Conservation (phyloP, 2,888 invertebrate genomes). For the Hemistola chrysoprasaria region DNA sequence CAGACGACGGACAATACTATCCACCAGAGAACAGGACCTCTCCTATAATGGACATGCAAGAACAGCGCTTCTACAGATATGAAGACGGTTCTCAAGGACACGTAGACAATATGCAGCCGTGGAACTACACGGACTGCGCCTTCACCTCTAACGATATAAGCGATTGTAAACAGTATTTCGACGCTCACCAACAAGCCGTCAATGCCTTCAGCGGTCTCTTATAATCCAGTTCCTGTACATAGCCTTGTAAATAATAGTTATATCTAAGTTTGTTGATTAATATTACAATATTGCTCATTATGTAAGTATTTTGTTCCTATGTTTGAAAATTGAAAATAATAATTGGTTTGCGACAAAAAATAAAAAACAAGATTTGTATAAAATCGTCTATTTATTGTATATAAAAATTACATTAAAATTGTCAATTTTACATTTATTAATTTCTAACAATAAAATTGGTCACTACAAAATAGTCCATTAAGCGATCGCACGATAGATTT, state of each 20-base stretch:
- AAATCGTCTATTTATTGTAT: slow-evolving; percentile 82
- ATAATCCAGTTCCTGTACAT: slow-evolving; percentile 54
- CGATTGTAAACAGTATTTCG: slow-evolving; percentile 65
- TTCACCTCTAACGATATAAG: slow-evolving; percentile 53
- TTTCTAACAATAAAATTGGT: slow-evolving; percentile 79
- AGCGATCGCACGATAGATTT: slow-evolving; percentile 72
- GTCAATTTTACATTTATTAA: slow-evolving; percentile 76
- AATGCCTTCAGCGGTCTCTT: slow-evolving; percentile 63
- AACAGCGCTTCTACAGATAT: slow-evolving; percentile 66
- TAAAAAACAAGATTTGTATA: slow-evolving; percentile 70
- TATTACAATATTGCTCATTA: slow-evolving; percentile 36
- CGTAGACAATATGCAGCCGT: slow-evolving; percentile 57
- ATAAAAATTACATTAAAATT: slow-evolving; percentile 82
- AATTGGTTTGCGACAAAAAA: slow-evolving; percentile 45
- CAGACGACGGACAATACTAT: slow-evolving; percentile 71
- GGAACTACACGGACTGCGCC: slow-evolving; percentile 68
- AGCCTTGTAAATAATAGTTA: slow-evolving; percentile 43
- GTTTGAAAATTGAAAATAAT: slow-evolving; percentile 30
- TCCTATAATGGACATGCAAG: slow-evolving; percentile 57
- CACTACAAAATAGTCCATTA: slow-evolving; percentile 80
- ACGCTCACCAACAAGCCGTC: slow-evolving; percentile 56
- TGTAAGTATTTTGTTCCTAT: slow-evolving; percentile 49
- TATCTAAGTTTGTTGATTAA: slow-evolving; percentile 36
- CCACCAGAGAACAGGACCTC: slow-evolving; percentile 62
- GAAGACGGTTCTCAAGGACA: slow-evolving; percentile 60